A percentile compares a stretch with the other conserved stretches of the same genome.
phyloP scores from a whole-genome alignment of 2,888 invertebrate genomes.

The Platycheirus rosarum region DNA sequence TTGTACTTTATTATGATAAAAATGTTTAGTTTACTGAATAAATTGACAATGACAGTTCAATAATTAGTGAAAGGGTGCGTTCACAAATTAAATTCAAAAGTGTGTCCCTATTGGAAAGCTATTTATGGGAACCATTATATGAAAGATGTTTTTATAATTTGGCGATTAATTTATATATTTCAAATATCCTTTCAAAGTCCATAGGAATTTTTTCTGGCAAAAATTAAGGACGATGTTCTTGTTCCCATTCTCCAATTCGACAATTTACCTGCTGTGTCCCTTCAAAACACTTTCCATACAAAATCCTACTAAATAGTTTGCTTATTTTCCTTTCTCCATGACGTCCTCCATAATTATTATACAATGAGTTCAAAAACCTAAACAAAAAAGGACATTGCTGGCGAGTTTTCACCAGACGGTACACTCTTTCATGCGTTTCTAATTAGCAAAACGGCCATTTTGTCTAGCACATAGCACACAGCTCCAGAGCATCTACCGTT shows the following conservation, averaged over 20 bases:
- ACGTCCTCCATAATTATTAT: conserved; percentile 32
- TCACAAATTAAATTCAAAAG: too few relatives aligned
- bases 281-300: neutral
- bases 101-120: too few relatives aligned
- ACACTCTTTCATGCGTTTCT: conserved; percentile 41
- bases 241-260: conserved; percentile 1
- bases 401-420: conserved; percentile 40
- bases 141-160: too few relatives aligned
- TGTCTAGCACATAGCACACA: conserved; percentile 32
- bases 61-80: too few relatives aligned
- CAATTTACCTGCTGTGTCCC: neutral
- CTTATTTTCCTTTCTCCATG: conserved; percentile 29
- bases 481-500: neutral
- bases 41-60: too few relatives aligned
- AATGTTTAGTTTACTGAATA: too few relatives aligned
- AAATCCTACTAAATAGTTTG: conserved; percentile 55
- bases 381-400: conserved; percentile 5
- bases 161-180: too few relatives aligned
- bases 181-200: too few relatives aligned
- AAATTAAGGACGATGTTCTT: too few relatives aligned
- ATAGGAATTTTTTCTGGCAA: too few relatives aligned
- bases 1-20: too few relatives aligned
- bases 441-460: conserved; percentile 60
- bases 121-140: too few relatives aligned
- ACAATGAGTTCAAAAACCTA: conserved; percentile 14